These are phyloP conservation scores for Masticophis lateralis DNA, from an alignment of 2,797 vertebrate genomes.

Conservation along the genomic window DNA sequence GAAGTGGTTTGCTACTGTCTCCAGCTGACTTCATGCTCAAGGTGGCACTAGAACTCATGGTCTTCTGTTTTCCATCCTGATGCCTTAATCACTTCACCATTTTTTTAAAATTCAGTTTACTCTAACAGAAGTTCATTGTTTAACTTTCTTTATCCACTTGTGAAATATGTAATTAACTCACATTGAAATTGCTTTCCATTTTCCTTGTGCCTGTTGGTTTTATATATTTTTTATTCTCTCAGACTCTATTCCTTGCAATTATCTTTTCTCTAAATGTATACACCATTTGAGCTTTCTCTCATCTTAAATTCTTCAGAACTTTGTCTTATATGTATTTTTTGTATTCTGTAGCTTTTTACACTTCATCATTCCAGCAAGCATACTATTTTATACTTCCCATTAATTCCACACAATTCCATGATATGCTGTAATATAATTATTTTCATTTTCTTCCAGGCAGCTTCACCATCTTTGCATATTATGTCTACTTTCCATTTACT, in stretches of 20 bases:
- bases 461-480: neutral
- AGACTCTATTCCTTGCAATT: neutral
- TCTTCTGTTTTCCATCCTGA: too few relatives aligned
- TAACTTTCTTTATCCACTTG: neutral
- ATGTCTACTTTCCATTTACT: neutral
- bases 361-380: neutral
- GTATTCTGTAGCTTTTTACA: neutral
- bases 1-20: too few relatives aligned
- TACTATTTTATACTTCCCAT: neutral
- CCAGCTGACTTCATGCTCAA: too few relatives aligned
- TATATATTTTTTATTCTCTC: neutral
- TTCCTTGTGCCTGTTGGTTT: neutral
- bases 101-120: neutral
- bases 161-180: neutral
- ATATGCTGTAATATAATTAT: neutral
- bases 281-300: neutral
- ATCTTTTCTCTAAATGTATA: neutral
- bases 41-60: too few relatives aligned
- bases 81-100: too few relatives aligned
- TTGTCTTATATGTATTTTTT: neutral
- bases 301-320: neutral
- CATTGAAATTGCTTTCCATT: neutral
- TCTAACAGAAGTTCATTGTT: neutral
- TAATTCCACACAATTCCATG: neutral
- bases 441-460: neutral